Base-by-base conservation (phyloP, 2,888 invertebrate genomes). In the Reticulitermes lucifugus region DNA sequence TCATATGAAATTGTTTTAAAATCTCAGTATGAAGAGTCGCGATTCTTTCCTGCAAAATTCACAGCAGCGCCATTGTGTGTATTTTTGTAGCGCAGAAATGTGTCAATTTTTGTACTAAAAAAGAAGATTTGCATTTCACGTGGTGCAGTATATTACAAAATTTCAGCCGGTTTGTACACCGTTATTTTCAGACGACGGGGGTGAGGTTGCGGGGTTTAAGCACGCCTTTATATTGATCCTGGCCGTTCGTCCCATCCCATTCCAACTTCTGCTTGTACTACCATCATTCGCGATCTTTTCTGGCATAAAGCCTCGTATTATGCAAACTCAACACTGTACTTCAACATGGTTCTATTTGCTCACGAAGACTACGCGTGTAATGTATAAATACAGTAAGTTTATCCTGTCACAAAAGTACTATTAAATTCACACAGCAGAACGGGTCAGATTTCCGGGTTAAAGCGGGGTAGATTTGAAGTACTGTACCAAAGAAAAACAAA, bases 141-240 rank as follows among this genome's bases (percentile, higher is more conserved):
- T 41, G 18, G 41, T 29, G 41, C 21, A 73, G 18, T 35, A 46
- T n/a, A 9, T 73, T 73, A 43, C n/a, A 41, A 29, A 73, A 41
- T 46, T 77, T 46, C 77, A 77, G 46, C 46, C 7, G 4, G 46
- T 41, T 77, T 77, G 9, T 2, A 41, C 41, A 41, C n/a, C 12
- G 46, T n/a, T 46, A 77, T 77, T 46, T 77, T 65, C 70, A 65
- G 65, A 9, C 0, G 46, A 46, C n/a, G 2, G 14, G 81, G 65
- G 25, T n/a, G 65, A 70, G 65, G 43, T 35, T 35, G 35, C 35
- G 35, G 35, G 35, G 35, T 35, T 35, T 41, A 65, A 70, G 70
- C 46, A 70, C 25, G 60, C 43, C 59, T 70, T 81, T 70, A 81
- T 81, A 81, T 81, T 81, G 81, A 81, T 81, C 81, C 81, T 70